phyloP scores from a whole-genome alignment of 2,888 invertebrate genomes.

The Zaprionus obscuricornis region DNA sequence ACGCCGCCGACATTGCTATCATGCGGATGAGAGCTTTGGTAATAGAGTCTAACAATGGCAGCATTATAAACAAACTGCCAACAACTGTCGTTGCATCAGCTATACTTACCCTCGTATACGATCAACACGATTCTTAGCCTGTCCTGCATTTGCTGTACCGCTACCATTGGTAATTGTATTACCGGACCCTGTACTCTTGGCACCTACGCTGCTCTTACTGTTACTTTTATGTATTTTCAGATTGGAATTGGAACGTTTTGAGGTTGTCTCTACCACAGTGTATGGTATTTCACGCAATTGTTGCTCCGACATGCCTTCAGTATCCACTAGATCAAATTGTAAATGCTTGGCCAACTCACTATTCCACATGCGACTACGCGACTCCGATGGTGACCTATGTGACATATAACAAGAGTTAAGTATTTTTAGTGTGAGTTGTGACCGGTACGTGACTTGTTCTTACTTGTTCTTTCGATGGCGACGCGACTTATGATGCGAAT shows the following conservation, averaged over 20 bases:
- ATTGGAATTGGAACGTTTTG: slow-evolving; percentile 82
- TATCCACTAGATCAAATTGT: slow-evolving; percentile 94
- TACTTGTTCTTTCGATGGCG: slow-evolving; percentile 87
- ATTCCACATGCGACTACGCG: slow-evolving; percentile 88
- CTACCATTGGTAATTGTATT: slow-evolving; percentile 81
- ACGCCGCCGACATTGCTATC: slow-evolving; percentile 70
- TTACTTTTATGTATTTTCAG: slow-evolving; percentile 83
- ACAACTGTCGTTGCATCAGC: slow-evolving; percentile 18
- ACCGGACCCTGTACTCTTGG: slow-evolving; percentile 79
- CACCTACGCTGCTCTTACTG: slow-evolving; percentile 81
- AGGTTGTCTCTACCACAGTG: slow-evolving; percentile 90
- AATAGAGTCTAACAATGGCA: slow-evolving; percentile 80
- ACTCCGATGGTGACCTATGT: slow-evolving; percentile 88
- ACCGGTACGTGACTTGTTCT: no score
- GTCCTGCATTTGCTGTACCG: slow-evolving; percentile 72
- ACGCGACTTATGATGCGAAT: slow-evolving; percentile 83
- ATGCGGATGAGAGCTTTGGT: slow-evolving; percentile 83
- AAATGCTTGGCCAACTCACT: slow-evolving; percentile 92
- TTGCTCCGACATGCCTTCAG: slow-evolving; percentile 93
- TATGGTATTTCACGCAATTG: slow-evolving; percentile 94
- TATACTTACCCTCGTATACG: slow-evolving; percentile 83
- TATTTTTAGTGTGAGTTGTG: no score
- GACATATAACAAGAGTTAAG: background rate
- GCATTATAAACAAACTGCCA: slow-evolving; percentile 35
- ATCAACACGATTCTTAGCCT: slow-evolving; percentile 83